Conservation (phyloP, 2,797 vertebrate species). For the Ambastaia sidthimunki region DNA sequence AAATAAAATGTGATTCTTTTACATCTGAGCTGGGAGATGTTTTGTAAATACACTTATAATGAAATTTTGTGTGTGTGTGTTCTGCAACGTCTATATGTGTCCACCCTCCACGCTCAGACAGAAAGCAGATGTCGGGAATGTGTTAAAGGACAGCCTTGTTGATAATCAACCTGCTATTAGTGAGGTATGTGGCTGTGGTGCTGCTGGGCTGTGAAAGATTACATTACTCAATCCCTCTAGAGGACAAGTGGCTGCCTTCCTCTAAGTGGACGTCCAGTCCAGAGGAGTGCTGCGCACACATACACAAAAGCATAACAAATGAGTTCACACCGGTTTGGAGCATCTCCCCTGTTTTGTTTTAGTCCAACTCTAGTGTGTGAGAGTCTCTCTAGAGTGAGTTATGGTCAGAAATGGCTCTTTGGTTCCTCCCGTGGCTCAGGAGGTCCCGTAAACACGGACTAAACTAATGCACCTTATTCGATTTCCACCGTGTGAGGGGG, state of each 20-base stretch:
- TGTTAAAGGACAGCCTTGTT: conserved; percentile 69
- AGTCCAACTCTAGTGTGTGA: conserved; percentile 55
- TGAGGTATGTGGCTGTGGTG: conserved; percentile 66
- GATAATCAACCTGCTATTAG: conserved; percentile 74
- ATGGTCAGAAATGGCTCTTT: conserved; percentile 67
- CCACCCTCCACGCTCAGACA: conserved; percentile 57
- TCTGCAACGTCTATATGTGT: conserved; percentile 42
- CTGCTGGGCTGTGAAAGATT: conserved; percentile 58
- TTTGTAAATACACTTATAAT: conserved; percentile 20
- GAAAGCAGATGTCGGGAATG: conserved; percentile 67
- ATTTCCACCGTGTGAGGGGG: conserved; percentile 65
- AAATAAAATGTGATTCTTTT: conserved; percentile 3
- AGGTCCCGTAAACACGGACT: conserved; percentile 69
- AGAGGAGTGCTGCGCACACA: conserved; percentile 18
- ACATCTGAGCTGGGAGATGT: neutral
- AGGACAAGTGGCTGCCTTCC: conserved; percentile 58
- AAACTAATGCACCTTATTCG: conserved; percentile 68
- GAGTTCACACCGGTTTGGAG: conserved; percentile 58
- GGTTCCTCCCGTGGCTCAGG: conserved; percentile 67
- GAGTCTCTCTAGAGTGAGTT: conserved; percentile 69
- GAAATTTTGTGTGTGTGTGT: conserved; percentile 36
- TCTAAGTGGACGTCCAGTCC: conserved; percentile 50
- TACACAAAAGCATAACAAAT: conserved; percentile 52
- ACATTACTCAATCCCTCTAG: conserved; percentile 63
- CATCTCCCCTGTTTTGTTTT: conserved; percentile 46